Evolutionary conservation across 2,797 vertebrate species (phyloP).

Genomic region (Sylvilagus floridanus): DNA sequence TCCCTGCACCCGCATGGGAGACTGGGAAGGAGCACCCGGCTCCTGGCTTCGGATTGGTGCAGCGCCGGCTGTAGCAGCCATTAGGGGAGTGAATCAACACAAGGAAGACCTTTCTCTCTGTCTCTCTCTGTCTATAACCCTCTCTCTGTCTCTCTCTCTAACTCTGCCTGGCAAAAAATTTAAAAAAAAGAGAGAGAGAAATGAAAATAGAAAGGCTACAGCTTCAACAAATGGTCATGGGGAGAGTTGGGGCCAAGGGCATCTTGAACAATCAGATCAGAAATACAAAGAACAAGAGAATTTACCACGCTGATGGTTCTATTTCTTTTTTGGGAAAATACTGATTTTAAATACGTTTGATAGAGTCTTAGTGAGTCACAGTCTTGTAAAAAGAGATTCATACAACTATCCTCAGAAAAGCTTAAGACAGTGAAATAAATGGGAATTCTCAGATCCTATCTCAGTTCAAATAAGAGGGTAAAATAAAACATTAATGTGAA

Average conservation of each 20-base stretch:
- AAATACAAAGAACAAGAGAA: background rate
- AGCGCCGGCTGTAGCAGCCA: too few relatives aligned
- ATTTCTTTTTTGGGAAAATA: background rate
- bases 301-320: background rate
- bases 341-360: background rate
- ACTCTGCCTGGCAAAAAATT: too few relatives aligned
- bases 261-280: background rate
- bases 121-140: too few relatives aligned
- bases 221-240: background rate
- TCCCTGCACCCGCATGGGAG: too few relatives aligned
- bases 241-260: background rate
- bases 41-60: too few relatives aligned
- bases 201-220: background rate
- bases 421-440: slow-evolving; percentile 1
- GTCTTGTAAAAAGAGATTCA: background rate
- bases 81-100: too few relatives aligned
- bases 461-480: background rate
- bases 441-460: background rate
- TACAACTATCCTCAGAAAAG: background rate
- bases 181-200: background rate
- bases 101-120: too few relatives aligned
- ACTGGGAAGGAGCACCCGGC: too few relatives aligned
- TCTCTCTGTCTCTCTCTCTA: too few relatives aligned
- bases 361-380: background rate
- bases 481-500: background rate